Evolutionary conservation across 2,113 vertebrate species (phyloP).

Genomic region (Rhadina sibilatrix): DNA sequence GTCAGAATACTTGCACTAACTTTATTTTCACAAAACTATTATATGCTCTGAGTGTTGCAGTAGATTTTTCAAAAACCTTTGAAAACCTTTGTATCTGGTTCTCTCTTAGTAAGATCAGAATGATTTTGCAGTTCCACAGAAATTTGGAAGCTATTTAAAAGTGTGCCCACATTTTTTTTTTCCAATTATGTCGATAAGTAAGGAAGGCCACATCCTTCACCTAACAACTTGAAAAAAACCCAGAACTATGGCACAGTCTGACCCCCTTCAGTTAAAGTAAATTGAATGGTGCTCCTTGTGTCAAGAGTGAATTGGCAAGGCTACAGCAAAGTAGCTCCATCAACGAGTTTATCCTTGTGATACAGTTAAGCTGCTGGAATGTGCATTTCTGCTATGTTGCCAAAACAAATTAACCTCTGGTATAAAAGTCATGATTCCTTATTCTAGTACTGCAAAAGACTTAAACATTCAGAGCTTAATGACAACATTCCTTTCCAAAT

Average conservation of each 20-base stretch:
- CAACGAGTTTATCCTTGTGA: background rate
- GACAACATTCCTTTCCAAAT: background rate
- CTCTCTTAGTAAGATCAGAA: background rate
- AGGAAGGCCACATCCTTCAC: background rate
- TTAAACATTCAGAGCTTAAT: background rate
- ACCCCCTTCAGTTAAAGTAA: background rate
- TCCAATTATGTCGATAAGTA: background rate
- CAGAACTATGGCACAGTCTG: background rate
- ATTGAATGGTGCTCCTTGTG: background rate
- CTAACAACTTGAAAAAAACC: background rate
- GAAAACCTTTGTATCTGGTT: background rate
- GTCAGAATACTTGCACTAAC: background rate
- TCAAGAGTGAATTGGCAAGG: background rate
- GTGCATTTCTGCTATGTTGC: background rate
- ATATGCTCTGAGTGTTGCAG: background rate
- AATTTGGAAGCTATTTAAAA: background rate
- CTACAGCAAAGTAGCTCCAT: background rate
- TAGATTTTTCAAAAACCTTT: background rate
- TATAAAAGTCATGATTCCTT: background rate
- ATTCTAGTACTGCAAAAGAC: background rate
- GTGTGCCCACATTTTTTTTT: background rate
- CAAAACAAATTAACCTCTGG: slow-evolving; percentile 2
- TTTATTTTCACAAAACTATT: background rate
- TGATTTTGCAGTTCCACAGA: background rate
- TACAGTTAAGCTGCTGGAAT: background rate